phyloP scores from a whole-genome alignment of 92 coral and sea anemone genomes.

The Desmophyllum pertusum region DNA sequence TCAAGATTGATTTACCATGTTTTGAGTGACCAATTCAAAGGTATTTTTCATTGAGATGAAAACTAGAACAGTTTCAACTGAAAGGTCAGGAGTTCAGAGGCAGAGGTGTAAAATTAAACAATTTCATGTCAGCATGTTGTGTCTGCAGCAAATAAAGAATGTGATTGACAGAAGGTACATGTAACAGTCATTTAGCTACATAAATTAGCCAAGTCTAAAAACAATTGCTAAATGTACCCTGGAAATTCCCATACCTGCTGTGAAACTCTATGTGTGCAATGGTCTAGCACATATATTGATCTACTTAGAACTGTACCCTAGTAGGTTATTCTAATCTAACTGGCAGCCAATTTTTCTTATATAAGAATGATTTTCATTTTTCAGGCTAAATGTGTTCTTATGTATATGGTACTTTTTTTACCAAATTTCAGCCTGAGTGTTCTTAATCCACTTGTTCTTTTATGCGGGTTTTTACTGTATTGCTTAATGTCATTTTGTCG shows the following conservation, averaged over 20 bases:
- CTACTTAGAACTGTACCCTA: conserved; percentile 10
- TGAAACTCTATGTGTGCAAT: conserved; percentile 26
- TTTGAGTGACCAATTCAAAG: conserved; percentile 29
- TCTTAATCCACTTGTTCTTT: no score
- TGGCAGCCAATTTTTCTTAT: no score
- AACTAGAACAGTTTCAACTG: conserved; percentile 39
- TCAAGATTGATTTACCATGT: conserved; percentile 20
- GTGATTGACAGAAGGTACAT: conserved; percentile 48
- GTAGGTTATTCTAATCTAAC: no score
- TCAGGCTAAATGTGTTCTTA: no score
- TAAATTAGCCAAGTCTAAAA: conserved; percentile 1
- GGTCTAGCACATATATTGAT: conserved; percentile 34
- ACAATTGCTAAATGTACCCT: conserved; percentile 36
- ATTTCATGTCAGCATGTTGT: conserved; percentile 46
- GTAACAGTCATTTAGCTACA: conserved; percentile 18
- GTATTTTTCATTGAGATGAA: conserved; percentile 46
- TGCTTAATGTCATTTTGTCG: no score
- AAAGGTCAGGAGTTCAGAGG: conserved; percentile 34
- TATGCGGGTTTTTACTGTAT: no score
- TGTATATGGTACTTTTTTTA: no score
- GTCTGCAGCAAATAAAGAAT: conserved; percentile 49
- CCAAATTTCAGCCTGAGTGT: no score
- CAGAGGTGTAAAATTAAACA: conserved; percentile 44
- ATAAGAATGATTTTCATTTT: no score
- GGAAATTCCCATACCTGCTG: no score